Conservation (phyloP, 2,113 vertebrate genomes). For the Odocoileus virginianus region DNA sequence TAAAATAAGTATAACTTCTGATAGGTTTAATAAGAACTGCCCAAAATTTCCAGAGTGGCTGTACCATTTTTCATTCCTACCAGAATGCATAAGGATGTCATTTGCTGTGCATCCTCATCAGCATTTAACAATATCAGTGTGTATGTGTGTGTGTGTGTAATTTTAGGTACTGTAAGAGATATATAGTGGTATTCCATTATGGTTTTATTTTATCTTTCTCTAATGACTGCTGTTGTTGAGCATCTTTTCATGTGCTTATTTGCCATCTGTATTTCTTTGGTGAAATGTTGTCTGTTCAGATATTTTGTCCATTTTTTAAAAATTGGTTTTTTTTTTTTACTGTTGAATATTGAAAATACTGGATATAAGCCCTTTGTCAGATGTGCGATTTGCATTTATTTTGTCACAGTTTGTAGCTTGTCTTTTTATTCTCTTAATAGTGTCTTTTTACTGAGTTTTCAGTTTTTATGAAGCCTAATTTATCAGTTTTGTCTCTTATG, state of each 20-base stretch:
- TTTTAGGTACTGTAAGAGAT: background rate
- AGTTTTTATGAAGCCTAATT: background rate
- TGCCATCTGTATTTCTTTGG: background rate
- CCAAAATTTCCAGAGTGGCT: background rate
- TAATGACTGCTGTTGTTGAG: background rate
- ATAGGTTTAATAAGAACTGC: background rate
- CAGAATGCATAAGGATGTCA: background rate
- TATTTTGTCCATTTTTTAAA: background rate
- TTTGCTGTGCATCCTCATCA: background rate
- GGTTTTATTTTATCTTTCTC: background rate
- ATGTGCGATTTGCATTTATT: conserved; percentile 5
- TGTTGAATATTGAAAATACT: background rate
- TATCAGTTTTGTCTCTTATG: background rate
- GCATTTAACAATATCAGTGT: background rate
- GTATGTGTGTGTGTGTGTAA: background rate
- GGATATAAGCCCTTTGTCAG: background rate
- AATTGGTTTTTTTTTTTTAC: background rate
- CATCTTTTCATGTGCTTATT: background rate
- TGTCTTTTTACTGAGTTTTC: background rate
- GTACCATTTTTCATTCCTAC: background rate
- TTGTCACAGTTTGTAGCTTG: background rate
- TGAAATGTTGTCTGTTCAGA: background rate
- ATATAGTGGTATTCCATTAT: background rate
- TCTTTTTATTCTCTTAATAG: background rate
- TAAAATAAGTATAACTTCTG: background rate